Percentiles rank a stretch among this genome's conserved stretches.
phyloP scores from a whole-genome alignment of 2,888 invertebrate species.

The Heteromurus nitidus region DNA sequence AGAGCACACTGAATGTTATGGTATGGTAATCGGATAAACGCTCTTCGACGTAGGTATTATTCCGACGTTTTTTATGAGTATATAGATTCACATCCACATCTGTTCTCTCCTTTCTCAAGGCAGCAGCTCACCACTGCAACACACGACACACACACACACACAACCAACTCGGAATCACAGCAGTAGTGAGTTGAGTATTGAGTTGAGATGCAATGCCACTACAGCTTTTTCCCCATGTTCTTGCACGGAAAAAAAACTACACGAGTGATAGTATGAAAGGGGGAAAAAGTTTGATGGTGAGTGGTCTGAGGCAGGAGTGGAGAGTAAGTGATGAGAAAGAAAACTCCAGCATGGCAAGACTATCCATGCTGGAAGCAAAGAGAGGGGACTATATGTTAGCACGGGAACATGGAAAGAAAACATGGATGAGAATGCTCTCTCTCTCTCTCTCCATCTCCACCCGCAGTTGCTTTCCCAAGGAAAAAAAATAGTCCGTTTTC shows the following conservation, averaged over 20 bases:
- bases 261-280: no score
- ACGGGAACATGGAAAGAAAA: conserved; percentile 7
- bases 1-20: conserved; percentile 29
- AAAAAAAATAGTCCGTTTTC: no score
- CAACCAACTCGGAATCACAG: no score
- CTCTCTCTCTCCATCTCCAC: neutral
- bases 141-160: neutral
- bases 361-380: neutral
- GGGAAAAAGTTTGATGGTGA: no score
- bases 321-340: neutral
- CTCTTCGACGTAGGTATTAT: neutral
- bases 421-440: neutral
- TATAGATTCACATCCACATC: neutral
- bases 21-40: conserved; percentile 53
- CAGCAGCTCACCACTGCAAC: neutral
- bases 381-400: neutral
- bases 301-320: neutral
- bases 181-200: neutral
- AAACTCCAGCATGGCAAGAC: conserved; percentile 5
- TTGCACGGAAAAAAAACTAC: neutral
- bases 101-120: neutral
- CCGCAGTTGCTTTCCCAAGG: neutral
- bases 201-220: neutral
- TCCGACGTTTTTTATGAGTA: neutral
- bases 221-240: conserved; percentile 27